These are phyloP conservation scores for Talpa occidentalis DNA, from an alignment of 2,113 vertebrate species.

Conservation along the genomic window DNA sequence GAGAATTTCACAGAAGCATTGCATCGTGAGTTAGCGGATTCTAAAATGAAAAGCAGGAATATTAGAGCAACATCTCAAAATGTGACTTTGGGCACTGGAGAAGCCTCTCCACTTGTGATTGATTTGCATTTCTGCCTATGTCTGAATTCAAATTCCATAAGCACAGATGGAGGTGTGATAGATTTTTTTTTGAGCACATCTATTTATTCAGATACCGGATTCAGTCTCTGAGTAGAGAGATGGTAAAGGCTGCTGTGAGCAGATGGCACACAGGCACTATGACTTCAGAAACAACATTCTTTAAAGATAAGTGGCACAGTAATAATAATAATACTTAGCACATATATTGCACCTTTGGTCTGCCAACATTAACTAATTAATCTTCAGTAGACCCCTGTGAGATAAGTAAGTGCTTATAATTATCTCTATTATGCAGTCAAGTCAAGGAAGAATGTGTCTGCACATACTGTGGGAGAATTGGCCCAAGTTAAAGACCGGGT, in stretches of 20 bases:
- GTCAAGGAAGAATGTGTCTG: conserved; percentile 77
- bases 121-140: conserved; percentile 76
- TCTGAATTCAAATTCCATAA: conserved; percentile 82
- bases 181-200: conserved; percentile 79
- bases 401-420: conserved; percentile 80
- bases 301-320: conserved; percentile 64
- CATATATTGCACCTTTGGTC: conserved; percentile 82
- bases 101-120: conserved; percentile 72
- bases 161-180: conserved; percentile 78
- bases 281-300: conserved; percentile 62
- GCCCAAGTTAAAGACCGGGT: conserved; percentile 78
- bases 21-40: conserved; percentile 68
- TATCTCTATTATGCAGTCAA: conserved; percentile 79
- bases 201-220: conserved; percentile 77
- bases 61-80: conserved; percentile 74
- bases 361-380: conserved; percentile 85
- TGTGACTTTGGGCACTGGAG: conserved; percentile 60
- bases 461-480: conserved; percentile 78
- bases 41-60: conserved; percentile 70
- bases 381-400: conserved; percentile 79
- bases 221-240: conserved; percentile 64
- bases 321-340: conserved; percentile 84
- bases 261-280: conserved; percentile 80
- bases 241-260: conserved; percentile 72
- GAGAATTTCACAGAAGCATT: conserved; percentile 48